Base-by-base conservation (phyloP, 1,140 invertebrate genomes). In the Drosophila pruinosa region DNA sequence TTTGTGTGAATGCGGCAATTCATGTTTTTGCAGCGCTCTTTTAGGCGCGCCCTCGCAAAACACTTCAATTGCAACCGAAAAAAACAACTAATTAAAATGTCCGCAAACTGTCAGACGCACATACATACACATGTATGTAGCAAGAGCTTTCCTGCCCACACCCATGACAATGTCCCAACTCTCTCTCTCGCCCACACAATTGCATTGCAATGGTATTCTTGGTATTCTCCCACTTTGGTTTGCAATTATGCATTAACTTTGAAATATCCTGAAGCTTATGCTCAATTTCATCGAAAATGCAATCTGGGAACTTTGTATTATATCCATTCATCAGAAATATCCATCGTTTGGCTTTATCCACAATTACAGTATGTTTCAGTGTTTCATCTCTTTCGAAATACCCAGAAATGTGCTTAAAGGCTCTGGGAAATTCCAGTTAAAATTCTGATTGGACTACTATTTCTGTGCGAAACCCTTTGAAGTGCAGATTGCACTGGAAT, bases 31-130 rank as follows among this genome's bases (percentile, higher is more conserved):
- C 41, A 50, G 72, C 65, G 41, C 67, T 59, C 71, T 59, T 74
- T 70, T 70, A 64, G 72, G 74, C 70, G 63, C 48, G 39, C 12
- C 26, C 43, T 54, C 19, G 56, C n/a, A 12, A 53, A 63, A 41
- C 17, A 10, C 56, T 45, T 28, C 48, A 26, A 52, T 53, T 63
- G 36, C 43, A 38, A 21, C 22, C 22, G 6, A 45, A 34, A 45
- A 56, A 53, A 43, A 22, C 47, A 70, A 77, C 63, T 73, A 76
- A 69, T 73, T 72, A 68, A 69, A 69, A 68, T 52, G 62, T 57
- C 21, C 48, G 34, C 59, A 54, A n/a, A 54, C 59, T 67, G 52
- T 53, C 62, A 43, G 58, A 31, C 17, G 39, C 61, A n/a, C n/a
- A n/a, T n/a, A n/a, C n/a, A n/a, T n/a, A n/a, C n/a, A n/a, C n/a